Evolutionary conservation across 2,888 invertebrate species (phyloP), one percentile per base, ranked within the genome.

Genomic region (Eledona agricola): DNA sequence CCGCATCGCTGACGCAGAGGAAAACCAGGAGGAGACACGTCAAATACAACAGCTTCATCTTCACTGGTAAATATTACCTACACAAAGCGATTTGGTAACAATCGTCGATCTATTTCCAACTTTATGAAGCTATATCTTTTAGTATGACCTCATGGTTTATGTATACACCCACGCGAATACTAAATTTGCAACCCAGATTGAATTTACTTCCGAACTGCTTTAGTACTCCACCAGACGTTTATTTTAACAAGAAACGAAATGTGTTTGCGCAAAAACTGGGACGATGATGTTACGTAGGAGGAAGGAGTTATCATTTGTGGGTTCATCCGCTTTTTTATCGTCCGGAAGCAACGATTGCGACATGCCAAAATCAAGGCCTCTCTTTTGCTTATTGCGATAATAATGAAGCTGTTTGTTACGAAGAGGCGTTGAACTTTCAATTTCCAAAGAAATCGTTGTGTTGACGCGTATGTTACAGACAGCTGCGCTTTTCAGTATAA

Each of bases 31-130:
- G 56, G 22, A n/a, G n/a, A n/a, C n/a, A n/a, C 4, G 63, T 53
- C 15, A 71, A 32, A 50, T 65, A 56, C 42, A 68, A 59, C 60
- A 66, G 62, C 70, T 65, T 70, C 73, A 73, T 73, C 40, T 58
- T 69, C 57, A 45, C 58, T 57, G 58, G 57, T 50, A 35, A 23
- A 47, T 55, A 26, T 12, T 49, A 37, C 42, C 50, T 50, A 42
- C 6, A 45, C 32, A 35, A 43, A 31, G 11, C n/a, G 6, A 22
- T 20, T 22, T 31, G n/a, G n/a, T 13, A 15, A 29, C 12, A 16
- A 19, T 13, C 4, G 26, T 5, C 15, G 12, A 42, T 32, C 50
- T 50, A 50, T 50, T 50, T 50, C n/a, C 26, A 40, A 37, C 7
- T 50, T 50, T 42, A 50, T 50, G 50, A 50, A 40, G 42, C 40